Conservation (phyloP, 23 tunicate genomes). For the Halocynthia roretzi region DNA sequence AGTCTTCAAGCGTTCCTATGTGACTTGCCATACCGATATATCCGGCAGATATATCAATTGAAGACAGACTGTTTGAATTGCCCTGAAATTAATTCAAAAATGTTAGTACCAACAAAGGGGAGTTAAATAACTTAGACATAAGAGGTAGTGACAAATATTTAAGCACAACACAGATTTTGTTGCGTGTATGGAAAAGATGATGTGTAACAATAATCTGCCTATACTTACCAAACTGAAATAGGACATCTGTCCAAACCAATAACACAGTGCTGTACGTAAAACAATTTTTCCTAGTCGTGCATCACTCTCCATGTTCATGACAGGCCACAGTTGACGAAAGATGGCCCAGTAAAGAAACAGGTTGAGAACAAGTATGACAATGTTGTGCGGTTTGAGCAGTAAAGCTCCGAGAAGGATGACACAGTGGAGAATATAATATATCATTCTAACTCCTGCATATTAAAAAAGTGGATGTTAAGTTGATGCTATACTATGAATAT, state of each 20-base stretch:
- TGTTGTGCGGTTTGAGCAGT: conserved; percentile 64
- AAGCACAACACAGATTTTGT: not conserved
- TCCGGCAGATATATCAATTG: conserved; percentile 80
- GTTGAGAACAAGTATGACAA: conserved; percentile 33
- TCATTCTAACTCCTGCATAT: conserved; percentile 15
- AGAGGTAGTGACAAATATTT: not conserved
- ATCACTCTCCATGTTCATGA: conserved; percentile 30
- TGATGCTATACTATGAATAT: conserved; percentile 9
- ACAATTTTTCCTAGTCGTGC: conserved; percentile 19
- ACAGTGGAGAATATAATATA: conserved; percentile 39
- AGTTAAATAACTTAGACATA: not conserved
- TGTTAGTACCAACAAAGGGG: not conserved
- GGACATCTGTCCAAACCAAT: conserved; percentile 82
- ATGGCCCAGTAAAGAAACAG: conserved; percentile 44
- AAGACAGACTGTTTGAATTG: conserved; percentile 85
- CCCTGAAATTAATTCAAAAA: conserved; percentile 28
- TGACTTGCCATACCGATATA: conserved; percentile 74
- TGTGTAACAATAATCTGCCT: not conserved
- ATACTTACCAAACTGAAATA: conserved; percentile 61
- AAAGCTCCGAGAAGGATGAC: conserved; percentile 41
- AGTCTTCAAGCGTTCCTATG: conserved; percentile 34
- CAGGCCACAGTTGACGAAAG: conserved; percentile 63
- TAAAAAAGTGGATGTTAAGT: conserved; percentile 8
- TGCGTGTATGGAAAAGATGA: not conserved
- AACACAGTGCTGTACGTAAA: conserved; percentile 23